Conservation (phyloP, 1,140 invertebrate genomes). For the Cardiocondyla obscurior region DNA sequence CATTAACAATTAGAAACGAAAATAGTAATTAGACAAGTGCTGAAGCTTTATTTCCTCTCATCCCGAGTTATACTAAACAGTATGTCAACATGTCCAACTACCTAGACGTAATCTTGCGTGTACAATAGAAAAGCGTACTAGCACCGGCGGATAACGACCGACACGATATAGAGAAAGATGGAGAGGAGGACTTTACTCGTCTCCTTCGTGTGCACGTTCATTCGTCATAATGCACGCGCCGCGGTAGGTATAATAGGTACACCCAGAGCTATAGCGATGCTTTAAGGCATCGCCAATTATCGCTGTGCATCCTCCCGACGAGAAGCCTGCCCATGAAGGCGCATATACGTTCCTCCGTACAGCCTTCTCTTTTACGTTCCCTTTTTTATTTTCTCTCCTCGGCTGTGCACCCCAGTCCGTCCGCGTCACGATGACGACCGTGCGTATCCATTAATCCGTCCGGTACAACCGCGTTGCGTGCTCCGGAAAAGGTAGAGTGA, state of each 20-base stretch:
- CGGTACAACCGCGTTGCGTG: slow-evolving; percentile 18
- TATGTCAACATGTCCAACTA: slow-evolving; percentile 1
- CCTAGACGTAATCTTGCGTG: background rate
- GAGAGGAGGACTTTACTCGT: background rate
- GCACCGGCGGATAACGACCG: background rate
- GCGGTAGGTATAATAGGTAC: slow-evolving; percentile 62
- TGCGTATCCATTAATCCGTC: slow-evolving; percentile 67
- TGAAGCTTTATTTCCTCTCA: background rate
- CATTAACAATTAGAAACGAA: background rate
- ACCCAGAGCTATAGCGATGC: slow-evolving; percentile 36
- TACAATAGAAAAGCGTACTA: slow-evolving; percentile 14
- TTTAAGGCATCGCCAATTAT: slow-evolving; percentile 68
- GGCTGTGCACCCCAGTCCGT: slow-evolving; percentile 2
- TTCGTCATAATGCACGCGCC: slow-evolving; percentile 63
- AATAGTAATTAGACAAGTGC: background rate
- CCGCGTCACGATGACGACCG: slow-evolving; percentile 42
- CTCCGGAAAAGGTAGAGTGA: slow-evolving; percentile 55
- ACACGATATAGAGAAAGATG: background rate
- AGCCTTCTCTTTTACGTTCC: background rate
- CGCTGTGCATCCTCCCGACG: slow-evolving; percentile 56
- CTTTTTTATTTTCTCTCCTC: slow-evolving; percentile 12
- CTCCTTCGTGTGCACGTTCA: slow-evolving; percentile 49
- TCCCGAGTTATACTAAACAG: background rate
- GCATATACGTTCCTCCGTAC: slow-evolving; percentile 17
- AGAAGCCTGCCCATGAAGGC: slow-evolving; percentile 41